Evolutionary conservation across 2,888 invertebrate genomes (phyloP), one percentile per base, ranked within the genome.

Genomic region (Acanthopleura granulata): DNA sequence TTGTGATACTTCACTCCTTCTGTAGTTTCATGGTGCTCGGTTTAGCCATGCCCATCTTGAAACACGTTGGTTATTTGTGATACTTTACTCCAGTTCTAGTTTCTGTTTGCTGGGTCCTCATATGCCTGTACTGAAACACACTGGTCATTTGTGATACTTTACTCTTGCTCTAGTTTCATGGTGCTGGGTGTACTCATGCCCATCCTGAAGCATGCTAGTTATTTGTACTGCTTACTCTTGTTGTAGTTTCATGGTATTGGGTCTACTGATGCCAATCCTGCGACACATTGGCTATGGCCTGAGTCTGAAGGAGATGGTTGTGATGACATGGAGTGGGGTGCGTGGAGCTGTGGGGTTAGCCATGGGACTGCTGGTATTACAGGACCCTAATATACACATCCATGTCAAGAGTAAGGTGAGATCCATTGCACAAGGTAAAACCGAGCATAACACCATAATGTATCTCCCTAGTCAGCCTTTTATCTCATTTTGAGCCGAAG

Each of bases 311-410:
- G 92, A 93, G 75, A 92, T 83, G 9, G 87, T 92, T 81, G 92
- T 93, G 4, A 92, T 93, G 82, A 92, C 93, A 3, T 94, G 94
- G 93, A 93, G 93, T 25, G 93, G 93, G 0, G 86, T 94, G 0
- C 88, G 93, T 30, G 93, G 94, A 0, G 93, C 93, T 0, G 90
- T 94, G 12, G 92, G 93, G 0, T 87, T 93, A 22, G 93, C 93
- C 73, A 88, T 94, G 62, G 92, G 93, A 0, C 87, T 93, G 22
- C 91, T 93, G 62, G 92, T 93, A 16, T 87, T 92, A 16, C 91
- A 92, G 0, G 91, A 81, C 70, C 75, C 76, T 12, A 79, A 83
- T 22, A 82, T 85, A 62, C 81, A 82, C 73, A 82, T 84, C 50
- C 79, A 74, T 40, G 78, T 86, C 14, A 82, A 84, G 22, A 76